These are phyloP conservation scores for Acromyrmex heyeri DNA, from an alignment of 1,140 invertebrate species.

Conservation along the genomic window DNA sequence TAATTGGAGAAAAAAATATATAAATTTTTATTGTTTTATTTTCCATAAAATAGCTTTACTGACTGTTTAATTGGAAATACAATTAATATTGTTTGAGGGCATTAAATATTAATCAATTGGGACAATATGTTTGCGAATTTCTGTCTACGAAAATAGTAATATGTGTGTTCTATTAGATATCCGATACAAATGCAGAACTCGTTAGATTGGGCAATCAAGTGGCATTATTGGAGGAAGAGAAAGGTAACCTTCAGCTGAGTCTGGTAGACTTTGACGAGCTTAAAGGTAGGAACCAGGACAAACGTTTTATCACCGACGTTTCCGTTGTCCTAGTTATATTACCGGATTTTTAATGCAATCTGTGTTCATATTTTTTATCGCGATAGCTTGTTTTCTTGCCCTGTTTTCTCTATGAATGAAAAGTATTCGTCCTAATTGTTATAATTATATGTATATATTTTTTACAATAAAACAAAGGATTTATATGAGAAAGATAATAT, in stretches of 20 bases:
- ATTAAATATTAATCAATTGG: constrained; percentile 25
- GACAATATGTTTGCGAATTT: not conserved
- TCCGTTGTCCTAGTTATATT: constrained; percentile 71
- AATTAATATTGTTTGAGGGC: not conserved
- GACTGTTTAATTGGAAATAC: constrained; percentile 8
- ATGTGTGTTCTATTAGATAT: constrained; percentile 80
- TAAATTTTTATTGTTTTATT: not conserved
- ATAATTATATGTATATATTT: constrained; percentile 60
- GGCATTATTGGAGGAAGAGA: constrained; percentile 95
- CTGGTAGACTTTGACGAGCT: constrained; percentile 93
- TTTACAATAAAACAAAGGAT: constrained; percentile 14
- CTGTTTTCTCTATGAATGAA: constrained; percentile 48
- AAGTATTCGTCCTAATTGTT: constrained; percentile 36
- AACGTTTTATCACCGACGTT: constrained; percentile 71
- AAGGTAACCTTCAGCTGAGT: constrained; percentile 94
- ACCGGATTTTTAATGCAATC: constrained; percentile 66
- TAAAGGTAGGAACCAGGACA: constrained; percentile 89
- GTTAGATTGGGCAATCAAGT: constrained; percentile 92
- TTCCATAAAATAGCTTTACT: not conserved
- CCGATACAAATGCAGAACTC: constrained; percentile 90
- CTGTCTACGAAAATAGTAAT: constrained; percentile 27
- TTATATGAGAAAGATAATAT: not conserved
- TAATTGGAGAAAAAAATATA: not conserved
- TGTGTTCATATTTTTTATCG: constrained; percentile 63
- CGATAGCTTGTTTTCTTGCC: constrained; percentile 53